Evolutionary conservation across 2,797 vertebrate species (phyloP), one percentile per base, ranked within the genome.

Genomic region (Cynodonichthys magdalenae): DNA sequence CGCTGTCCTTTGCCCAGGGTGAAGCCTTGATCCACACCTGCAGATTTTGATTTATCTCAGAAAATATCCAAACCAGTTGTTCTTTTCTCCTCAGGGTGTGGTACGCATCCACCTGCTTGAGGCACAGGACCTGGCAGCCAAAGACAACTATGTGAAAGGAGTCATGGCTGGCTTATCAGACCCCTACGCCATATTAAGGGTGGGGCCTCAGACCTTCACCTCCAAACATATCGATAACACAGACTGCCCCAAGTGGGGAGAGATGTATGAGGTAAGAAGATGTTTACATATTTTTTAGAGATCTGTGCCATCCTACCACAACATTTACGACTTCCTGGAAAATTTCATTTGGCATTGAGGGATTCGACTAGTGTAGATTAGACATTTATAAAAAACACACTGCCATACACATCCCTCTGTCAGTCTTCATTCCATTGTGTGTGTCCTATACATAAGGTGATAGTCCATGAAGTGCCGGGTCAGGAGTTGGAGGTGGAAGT

Each of bases 401-500:
- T 15, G 59, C 77, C 80, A 79, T 44, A 58, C 59, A 39, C 55
- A 50, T 45, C 69, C 18, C 50, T 41, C 47, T 69, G 68, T 82
- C 66, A 63, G 75, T 81, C 59, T 20, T 70, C 82, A 81, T 85
- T 65, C 77, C 68, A 59, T 59, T 80, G 44, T 88, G 62, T 89
- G 73, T 91, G 82, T 92, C 74, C 47, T 75, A 49, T 81, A 70
- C 82, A 72, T 87, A 90, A 98, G 96, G 96, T 96, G 67, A 94
- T 97, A 66, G 95, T 97, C 69, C 96, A 97, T 31, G 96, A 97
- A 86, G 96, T 98, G 55, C 96, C 96, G 45, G 96, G 96, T 69
- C 96, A 98, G 79, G 95, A 96, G 91, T 83, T 98, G 81, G 96
- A 97, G 79, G 94, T 97, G 86, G 96, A 98, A 79, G 87, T 98